Evolutionary conservation across 2,888 invertebrate species (phyloP), one percentile per base, ranked within the genome.

Genomic region (Diadromus collaris): DNA sequence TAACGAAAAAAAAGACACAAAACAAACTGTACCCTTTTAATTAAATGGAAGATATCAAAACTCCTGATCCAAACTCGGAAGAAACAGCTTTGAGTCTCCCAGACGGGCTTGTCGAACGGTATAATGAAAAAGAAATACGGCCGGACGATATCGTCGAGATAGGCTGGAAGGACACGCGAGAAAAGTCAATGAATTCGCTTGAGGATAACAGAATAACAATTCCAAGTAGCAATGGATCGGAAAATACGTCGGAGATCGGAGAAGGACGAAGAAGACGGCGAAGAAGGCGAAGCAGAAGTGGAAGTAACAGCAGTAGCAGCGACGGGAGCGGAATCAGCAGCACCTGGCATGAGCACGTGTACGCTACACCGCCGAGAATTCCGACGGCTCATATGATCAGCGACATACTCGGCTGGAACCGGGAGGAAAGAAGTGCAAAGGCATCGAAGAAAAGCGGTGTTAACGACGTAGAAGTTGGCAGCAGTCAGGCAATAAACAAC

Each of bases 311-410:
- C 29, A 80, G 46, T 54, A 81, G 82, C 41, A 68, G 84, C 68
- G 46, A 76, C 61, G 64, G 56, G 16, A 73, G 70, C 56, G 79
- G 41, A 48, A 64, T 76, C 32, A 69, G 80, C 60, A 77, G 80
- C 38, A 87, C 96, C 48, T 97, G 97, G 97, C 97, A 97, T 92
- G 96, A 97, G 44, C 97, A 97, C 90, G 96, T 97, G 27, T 97
- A 97, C 90, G 95, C 94, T 2, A 95, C 95, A 85, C 95, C 96
- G 13, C 96, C 96, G 10, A 95, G 94, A 85, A 93, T 93, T 72
- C 97, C 97, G 1, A 97, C 98, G 1, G 96, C 97, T 5, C 97
- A 97, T 91, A 94, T 95, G 51, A 98, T 98, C 88, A 95, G 96
- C 82, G 96, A 97, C 89, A 98, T 98, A 83, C 92, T 98, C 85